phyloP scores from a whole-genome alignment of 1,140 invertebrate species.

The Mylabris phalerata region DNA sequence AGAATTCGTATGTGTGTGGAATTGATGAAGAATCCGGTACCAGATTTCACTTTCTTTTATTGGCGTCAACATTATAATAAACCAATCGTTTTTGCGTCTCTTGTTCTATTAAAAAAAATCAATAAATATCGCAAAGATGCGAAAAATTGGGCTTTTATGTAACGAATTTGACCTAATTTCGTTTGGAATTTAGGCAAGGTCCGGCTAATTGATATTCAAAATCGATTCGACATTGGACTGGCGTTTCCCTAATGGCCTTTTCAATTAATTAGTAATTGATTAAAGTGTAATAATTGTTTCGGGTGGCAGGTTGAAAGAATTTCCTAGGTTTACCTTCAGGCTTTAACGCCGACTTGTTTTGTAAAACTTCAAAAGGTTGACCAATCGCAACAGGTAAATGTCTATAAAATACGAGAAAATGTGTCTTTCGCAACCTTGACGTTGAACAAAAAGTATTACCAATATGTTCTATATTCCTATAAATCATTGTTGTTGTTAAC shows the following conservation, averaged over 20 bases:
- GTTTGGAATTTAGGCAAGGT: background rate
- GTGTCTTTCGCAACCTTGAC: constrained; percentile 4
- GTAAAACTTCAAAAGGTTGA: background rate
- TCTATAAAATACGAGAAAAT: background rate
- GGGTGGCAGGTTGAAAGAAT: background rate
- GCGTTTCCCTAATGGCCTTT: too few relatives aligned
- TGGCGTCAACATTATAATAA: background rate
- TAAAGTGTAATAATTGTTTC: background rate
- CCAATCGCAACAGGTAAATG: background rate
- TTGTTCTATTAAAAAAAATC: background rate
- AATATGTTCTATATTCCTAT: background rate
- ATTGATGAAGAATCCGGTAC: background rate
- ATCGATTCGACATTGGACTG: too few relatives aligned
- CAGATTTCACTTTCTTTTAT: background rate
- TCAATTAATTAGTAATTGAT: background rate
- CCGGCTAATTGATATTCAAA: background rate
- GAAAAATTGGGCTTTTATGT: background rate
- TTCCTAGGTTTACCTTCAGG: background rate
- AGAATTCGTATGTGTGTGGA: background rate
- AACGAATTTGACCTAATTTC: background rate
- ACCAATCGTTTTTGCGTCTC: too few relatives aligned
- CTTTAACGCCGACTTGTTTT: background rate
- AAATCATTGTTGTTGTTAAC: background rate
- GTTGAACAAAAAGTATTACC: background rate
- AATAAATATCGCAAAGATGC: background rate